Conservation (phyloP, 2,888 invertebrate species). For the Thereva unica region DNA sequence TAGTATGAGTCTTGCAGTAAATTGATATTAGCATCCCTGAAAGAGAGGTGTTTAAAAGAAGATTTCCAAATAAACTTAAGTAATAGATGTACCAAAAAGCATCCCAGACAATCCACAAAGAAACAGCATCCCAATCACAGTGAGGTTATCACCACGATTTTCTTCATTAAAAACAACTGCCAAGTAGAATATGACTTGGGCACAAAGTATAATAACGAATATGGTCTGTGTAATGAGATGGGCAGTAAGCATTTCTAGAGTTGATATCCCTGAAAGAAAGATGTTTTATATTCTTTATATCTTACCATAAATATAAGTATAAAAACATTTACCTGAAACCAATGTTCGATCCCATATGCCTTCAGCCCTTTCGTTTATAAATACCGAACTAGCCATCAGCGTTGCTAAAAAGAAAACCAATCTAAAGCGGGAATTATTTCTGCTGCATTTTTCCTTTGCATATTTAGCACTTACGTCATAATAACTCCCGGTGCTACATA, state of each 20-base stretch:
- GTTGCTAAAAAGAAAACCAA: slow-evolving; percentile 85
- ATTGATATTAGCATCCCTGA: slow-evolving; percentile 80
- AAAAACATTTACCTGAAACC: slow-evolving; percentile 66
- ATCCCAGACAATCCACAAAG: slow-evolving; percentile 82
- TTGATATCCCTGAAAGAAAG: slow-evolving; percentile 64
- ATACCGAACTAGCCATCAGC: slow-evolving; percentile 79
- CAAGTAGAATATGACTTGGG: slow-evolving; percentile 59
- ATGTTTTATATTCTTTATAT: neutral
- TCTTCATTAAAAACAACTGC: slow-evolving; percentile 56
- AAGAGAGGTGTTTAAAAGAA: slow-evolving; percentile 15
- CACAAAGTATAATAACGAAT: slow-evolving; percentile 73
- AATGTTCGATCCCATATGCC: slow-evolving; percentile 87
- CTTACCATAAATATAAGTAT: slow-evolving; percentile 48
- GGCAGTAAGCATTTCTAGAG: slow-evolving; percentile 78
- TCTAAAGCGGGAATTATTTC: slow-evolving; percentile 59
- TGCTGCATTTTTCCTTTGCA: slow-evolving; percentile 14
- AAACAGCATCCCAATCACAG: slow-evolving; percentile 67
- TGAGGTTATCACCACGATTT: slow-evolving; percentile 56
- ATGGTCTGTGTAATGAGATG: slow-evolving; percentile 77
- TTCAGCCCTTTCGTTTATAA: slow-evolving; percentile 78
- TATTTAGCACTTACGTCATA: slow-evolving; percentile 69
- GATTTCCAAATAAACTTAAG: neutral
- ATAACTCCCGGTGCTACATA: slow-evolving; percentile 87
- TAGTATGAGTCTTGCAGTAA: slow-evolving; percentile 74
- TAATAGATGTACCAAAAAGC: slow-evolving; percentile 65